Evolutionary conservation across 1,140 invertebrate genomes (phyloP), one percentile per base, ranked within the genome.

Genomic region (Zaprionus davidi): DNA sequence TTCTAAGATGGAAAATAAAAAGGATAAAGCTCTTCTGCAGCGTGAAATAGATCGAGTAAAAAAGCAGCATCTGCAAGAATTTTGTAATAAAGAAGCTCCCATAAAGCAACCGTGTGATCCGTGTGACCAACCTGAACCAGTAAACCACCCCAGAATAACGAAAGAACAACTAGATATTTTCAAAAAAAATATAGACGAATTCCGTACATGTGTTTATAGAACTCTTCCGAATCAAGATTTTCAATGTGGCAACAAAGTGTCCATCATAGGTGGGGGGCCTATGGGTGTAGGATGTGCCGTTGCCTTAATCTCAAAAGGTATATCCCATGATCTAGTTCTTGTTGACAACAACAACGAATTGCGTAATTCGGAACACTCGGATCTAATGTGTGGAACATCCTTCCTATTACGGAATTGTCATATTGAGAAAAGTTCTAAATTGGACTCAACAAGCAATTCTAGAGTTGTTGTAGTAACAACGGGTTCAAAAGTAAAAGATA

Each of bases 211-310:
- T 22, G 26, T 79, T 38, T 73, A 65, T 26, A 80, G 64, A 67
- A 41, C 38, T 3, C 22, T 71, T 0, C 1, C 22, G 1, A 12
- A 15, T 3, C 69, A 70, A 34, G 66, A 78, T 13, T 36, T 41
- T 24, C 65, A 81, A 34, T 2, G 38, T 7, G 68, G 76, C 12
- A 58, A 58, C 2, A 83, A 83, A 28, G 76, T 83, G 2, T 76
- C 71, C 0, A 66, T 83, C 38, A 36, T 76, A 22, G 81, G 79
- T 2, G 20, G 69, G 13, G 69, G 76, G 12, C 7, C 68, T 13
- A 72, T 73, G 6, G 81, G 81, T 5, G 67, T 76, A 68, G 59
- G 44, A 11, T 63, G 68, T 53, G 76, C 79, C 13, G 53, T 67
- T 12, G 34, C 71, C 1, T 5, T 83, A 9, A 69, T 79, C 1